A percentile compares a stretch with the other conserved stretches of the same genome.
Conservation (phyloP, 1,140 invertebrate species). For the Ceratosolen fusciceps region DNA sequence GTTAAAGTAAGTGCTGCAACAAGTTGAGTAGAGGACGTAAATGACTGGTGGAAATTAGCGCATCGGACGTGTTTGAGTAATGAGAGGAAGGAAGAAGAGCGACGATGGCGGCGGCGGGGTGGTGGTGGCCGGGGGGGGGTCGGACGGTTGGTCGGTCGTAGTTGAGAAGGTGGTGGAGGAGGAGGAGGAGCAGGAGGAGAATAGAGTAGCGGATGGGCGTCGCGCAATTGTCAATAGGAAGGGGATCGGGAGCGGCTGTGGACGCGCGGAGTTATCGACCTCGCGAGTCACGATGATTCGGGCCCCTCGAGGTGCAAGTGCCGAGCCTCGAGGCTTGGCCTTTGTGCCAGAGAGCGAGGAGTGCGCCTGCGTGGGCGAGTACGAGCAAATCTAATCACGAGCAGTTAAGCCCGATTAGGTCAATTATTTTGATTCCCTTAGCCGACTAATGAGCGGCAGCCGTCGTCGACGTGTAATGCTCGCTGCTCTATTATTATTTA, state of each 20-base stretch:
- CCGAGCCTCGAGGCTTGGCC: not conserved
- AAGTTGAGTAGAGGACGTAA: not conserved
- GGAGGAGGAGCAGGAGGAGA: too few species aligned
- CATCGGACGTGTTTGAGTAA: too few species aligned
- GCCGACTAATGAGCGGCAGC: conserved; percentile 61
- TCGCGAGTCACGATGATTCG: not conserved
- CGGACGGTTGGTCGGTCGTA: too few species aligned
- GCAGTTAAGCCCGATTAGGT: conserved; percentile 70
- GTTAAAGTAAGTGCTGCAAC: too few species aligned
- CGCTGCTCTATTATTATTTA: conserved; percentile 60
- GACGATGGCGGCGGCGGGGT: too few species aligned
- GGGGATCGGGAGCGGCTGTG: not conserved
- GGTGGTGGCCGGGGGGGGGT: too few species aligned
- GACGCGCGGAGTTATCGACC: not conserved
- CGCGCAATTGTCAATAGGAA: not conserved
- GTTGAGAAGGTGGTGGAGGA: too few species aligned
- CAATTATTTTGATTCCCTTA: conserved; percentile 70
- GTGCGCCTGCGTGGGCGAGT: conserved; percentile 63
- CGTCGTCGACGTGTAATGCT: conserved; percentile 27
- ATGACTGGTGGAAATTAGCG: not conserved
- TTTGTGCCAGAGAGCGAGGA: not conserved
- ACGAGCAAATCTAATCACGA: conserved; percentile 69
- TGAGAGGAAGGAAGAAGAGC: too few species aligned
- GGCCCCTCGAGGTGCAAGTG: not conserved
- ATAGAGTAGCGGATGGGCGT: not conserved